These are phyloP conservation scores for Umimayanthus kanabou DNA, from an alignment of 92 coral and sea anemone genomes.

Conservation along the genomic window DNA sequence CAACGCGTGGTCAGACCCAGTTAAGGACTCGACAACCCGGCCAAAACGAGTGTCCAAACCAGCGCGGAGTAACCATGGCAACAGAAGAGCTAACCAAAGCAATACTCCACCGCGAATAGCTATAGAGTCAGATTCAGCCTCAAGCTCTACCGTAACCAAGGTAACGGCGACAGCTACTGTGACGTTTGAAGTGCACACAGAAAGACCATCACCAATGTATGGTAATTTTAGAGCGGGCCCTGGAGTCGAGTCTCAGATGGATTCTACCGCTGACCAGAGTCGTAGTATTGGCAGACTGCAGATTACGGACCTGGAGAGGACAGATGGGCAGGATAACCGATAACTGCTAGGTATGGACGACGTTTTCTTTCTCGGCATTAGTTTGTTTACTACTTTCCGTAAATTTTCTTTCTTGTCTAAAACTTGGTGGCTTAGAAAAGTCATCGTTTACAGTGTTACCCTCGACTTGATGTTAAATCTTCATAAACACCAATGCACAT, in stretches of 20 bases:
- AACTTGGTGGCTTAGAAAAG: too few relatives aligned
- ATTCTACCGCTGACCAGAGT: slow-evolving; percentile 43
- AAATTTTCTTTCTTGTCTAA: too few relatives aligned
- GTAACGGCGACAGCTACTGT: slow-evolving; percentile 90
- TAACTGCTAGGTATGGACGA: slow-evolving; percentile 2
- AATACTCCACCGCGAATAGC: slow-evolving; percentile 64
- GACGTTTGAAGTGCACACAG: slow-evolving; percentile 78
- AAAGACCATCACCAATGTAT: slow-evolving; percentile 42
- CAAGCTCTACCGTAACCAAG: slow-evolving; percentile 84
- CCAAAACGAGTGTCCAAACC: slow-evolving; percentile 47
- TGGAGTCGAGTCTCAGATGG: slow-evolving; percentile 26
- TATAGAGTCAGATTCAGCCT: slow-evolving; percentile 76
- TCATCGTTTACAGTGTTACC: too few relatives aligned
- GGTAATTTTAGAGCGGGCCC: slow-evolving; percentile 21
- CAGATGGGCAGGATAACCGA: background rate
- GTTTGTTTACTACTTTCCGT: background rate
- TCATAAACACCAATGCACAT: too few relatives aligned
- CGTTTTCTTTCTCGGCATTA: too few relatives aligned
- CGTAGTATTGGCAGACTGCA: slow-evolving; percentile 44
- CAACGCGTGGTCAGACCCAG: slow-evolving; percentile 50
- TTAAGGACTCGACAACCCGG: slow-evolving; percentile 39
- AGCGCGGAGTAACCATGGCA: slow-evolving; percentile 51
- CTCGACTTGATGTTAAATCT: too few relatives aligned
- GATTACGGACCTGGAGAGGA: slow-evolving; percentile 36
- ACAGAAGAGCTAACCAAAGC: slow-evolving; percentile 42